Evolutionary conservation across 2,888 invertebrate genomes (phyloP), one percentile per base, ranked within the genome.

Genomic region (Caenorhabditis macrosperma): DNA sequence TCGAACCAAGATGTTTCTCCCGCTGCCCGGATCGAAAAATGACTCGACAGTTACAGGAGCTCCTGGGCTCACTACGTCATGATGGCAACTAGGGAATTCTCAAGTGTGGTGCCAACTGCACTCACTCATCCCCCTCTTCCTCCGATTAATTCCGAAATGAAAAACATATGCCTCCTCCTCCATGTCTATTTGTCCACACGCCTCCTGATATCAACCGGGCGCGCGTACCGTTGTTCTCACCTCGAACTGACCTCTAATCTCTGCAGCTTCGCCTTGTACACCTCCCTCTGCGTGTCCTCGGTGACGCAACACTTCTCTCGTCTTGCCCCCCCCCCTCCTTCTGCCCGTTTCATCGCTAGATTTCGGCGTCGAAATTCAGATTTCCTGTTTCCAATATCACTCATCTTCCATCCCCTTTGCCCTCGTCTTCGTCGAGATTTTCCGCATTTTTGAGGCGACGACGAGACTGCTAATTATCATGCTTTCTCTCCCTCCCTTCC

Each of bases 211-310:
- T 68, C 68, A 44, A 12, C 33, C 22, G 24, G 48, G 30, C 46
- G 46, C 24, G 33, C 17, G 5, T 30, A n/a, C n/a, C n/a, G n/a
- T n/a, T n/a, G n/a, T n/a, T n/a, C 15, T 54, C 28, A 1, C 12
- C 30, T 24, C 30, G 5, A 44, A 55, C 46, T 72, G 64, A 72
- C 63, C 72, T 72, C 48, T 72, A 72, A 64, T 72, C 72, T 72
- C 71, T 71, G 59, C 57, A 26, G 61, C 30, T 44, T 61, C 44
- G 17, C 20, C 46, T 22, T n/a, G n/a, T n/a, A n/a, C 63, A 50
- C 52, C 46, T 63, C 48, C 33, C 61, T 38, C 50, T 24, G 20
- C 68, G 48, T 60, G 22, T 44, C 38, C 38, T 38, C 38, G n/a
- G 41, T 71, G 71, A 71, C 71, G 61, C 71, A 71, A 71, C 52